Evolutionary conservation across 2,113 vertebrate species (phyloP).

Genomic region (Chionodraco myersi): DNA sequence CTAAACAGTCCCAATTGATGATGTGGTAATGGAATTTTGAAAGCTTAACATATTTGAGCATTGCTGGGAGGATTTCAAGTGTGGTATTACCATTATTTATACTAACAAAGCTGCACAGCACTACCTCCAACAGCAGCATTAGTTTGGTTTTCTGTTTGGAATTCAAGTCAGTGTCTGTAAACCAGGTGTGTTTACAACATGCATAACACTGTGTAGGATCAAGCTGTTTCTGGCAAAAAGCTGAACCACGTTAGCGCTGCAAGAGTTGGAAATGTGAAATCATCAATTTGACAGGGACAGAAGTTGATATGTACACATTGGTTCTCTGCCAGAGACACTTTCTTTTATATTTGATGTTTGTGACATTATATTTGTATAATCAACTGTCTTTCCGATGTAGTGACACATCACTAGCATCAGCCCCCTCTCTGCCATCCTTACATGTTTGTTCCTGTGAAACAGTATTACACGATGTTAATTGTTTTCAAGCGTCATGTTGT

Average conservation of each 20-base stretch:
- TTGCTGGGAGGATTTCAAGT: slow-evolving; percentile 47
- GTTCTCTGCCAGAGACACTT: neutral
- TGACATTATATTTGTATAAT: neutral
- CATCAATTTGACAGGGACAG: neutral
- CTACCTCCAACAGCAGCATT: slow-evolving; percentile 34
- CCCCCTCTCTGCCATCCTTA: neutral
- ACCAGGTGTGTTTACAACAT: slow-evolving; percentile 45
- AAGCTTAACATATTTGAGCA: slow-evolving; percentile 44
- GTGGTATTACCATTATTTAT: slow-evolving; percentile 29
- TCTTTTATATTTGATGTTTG: neutral
- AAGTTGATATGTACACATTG: neutral
- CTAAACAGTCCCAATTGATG: neutral
- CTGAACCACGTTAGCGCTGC: too few species aligned
- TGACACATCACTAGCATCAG: neutral
- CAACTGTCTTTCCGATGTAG: neutral
- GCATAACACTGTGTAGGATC: slow-evolving; percentile 9
- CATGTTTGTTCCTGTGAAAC: neutral
- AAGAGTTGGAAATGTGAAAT: neutral
- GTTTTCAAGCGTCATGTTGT: slow-evolving; percentile 14
- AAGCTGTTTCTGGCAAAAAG: too few species aligned
- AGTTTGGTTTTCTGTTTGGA: slow-evolving; percentile 36
- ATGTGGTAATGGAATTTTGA: slow-evolving; percentile 25
- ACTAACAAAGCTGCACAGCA: slow-evolving; percentile 39
- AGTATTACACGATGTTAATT: slow-evolving; percentile 14
- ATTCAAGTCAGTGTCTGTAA: slow-evolving; percentile 37